These are phyloP conservation scores for Cryptoprocta ferox DNA, from an alignment of 2,797 vertebrate genomes.

Conservation along the genomic window DNA sequence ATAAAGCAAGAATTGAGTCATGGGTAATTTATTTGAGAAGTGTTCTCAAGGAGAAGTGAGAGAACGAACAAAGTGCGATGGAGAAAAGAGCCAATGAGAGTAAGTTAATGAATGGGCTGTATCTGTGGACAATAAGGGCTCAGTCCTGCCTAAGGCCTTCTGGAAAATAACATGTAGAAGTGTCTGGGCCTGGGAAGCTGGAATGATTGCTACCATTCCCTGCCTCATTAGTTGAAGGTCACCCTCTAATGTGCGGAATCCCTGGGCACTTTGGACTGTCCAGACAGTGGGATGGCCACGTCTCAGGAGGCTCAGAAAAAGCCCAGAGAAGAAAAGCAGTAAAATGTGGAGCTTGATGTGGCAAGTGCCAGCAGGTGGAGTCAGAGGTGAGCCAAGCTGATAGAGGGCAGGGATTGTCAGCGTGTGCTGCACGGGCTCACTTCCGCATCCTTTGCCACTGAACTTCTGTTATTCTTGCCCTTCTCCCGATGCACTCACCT, in stretches of 20 bases:
- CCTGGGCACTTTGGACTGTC: background rate
- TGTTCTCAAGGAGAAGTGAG: background rate
- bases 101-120: background rate
- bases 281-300: background rate
- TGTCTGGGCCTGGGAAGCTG: background rate
- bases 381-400: background rate
- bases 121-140: background rate
- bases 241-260: background rate
- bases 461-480: background rate
- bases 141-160: background rate
- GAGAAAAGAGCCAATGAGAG: background rate
- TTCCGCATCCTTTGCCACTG: background rate
- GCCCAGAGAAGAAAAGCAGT: background rate
- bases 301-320: background rate
- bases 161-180: background rate
- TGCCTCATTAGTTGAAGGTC: background rate
- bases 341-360: fast-evolving
- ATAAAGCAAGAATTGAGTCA: background rate
- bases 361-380: background rate
- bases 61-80: background rate
- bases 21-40: background rate
- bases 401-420: background rate
- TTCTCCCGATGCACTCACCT: fast-evolving
- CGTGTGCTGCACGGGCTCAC: background rate
- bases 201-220: background rate